Percentiles rank a stretch among this genome's conserved stretches.
Evolutionary conservation across 2,113 vertebrate species (phyloP).

Genomic region (Fukomys damarensis): DNA sequence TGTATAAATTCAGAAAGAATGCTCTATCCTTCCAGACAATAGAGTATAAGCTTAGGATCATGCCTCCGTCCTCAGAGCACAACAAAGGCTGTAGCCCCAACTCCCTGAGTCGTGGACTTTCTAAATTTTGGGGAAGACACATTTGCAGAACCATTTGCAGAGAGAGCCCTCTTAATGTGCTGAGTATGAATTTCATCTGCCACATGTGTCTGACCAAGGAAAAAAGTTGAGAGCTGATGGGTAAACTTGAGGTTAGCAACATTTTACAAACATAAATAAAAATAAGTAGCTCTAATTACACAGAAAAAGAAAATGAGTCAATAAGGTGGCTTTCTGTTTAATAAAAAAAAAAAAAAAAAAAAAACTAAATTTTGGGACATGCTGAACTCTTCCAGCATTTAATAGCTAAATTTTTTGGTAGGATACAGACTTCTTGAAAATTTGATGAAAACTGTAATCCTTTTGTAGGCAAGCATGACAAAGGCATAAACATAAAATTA

Average conservation of each 20-base stretch:
- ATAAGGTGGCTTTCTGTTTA: not conserved
- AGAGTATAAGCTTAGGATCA: not conserved
- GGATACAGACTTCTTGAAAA: not conserved
- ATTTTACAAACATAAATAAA: slow-evolving; percentile 22
- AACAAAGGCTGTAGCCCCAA: not conserved
- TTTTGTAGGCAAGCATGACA: not conserved
- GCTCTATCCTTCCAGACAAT: not conserved
- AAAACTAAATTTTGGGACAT: not conserved
- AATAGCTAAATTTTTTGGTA: not conserved
- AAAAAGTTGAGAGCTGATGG: not conserved
- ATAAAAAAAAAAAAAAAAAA: no score
- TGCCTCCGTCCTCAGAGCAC: not conserved
- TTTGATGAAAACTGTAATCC: not conserved
- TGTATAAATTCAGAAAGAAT: not conserved
- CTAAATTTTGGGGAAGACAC: not conserved
- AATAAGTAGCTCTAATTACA: not conserved
- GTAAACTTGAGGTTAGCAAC: not conserved
- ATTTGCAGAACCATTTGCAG: not conserved
- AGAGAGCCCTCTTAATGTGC: not conserved
- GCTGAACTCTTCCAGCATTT: not conserved
- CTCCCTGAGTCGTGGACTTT: not conserved
- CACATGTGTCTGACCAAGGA: not conserved
- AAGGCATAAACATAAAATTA: not conserved
- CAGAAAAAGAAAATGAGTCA: not conserved
- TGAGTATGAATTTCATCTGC: not conserved